Conservation (phyloP, 2,113 vertebrate species). For the Pteronura brasiliensis region DNA sequence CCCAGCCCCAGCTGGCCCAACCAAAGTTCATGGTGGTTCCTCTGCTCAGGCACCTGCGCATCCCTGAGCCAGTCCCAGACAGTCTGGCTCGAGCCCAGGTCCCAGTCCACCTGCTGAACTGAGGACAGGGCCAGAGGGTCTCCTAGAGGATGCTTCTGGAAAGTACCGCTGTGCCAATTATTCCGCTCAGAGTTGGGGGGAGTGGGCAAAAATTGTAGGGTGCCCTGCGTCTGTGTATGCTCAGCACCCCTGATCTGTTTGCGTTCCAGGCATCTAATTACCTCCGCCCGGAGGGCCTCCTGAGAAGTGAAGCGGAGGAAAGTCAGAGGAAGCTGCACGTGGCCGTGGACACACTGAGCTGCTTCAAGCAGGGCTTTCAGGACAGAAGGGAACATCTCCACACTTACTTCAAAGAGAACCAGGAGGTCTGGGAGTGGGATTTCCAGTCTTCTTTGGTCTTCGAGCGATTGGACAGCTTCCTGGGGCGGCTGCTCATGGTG, state of each 20-base stretch:
- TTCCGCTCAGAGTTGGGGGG: neutral
- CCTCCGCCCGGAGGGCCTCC: constrained; percentile 89
- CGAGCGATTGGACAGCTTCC: constrained; percentile 85
- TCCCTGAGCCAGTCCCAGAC: neutral
- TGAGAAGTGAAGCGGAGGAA: constrained; percentile 90
- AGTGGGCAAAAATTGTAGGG: neutral
- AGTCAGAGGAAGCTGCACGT: constrained; percentile 86
- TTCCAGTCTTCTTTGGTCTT: constrained; percentile 88
- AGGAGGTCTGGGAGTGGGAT: constrained; percentile 85
- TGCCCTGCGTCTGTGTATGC: too few relatives aligned
- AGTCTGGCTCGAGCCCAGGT: neutral
- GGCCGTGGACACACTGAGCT: constrained; percentile 81
- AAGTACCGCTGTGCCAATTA: neutral
- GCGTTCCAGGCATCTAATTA: constrained; percentile 84
- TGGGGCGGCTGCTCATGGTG: constrained; percentile 82
- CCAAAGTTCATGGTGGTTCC: neutral
- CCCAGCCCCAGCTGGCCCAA: neutral
- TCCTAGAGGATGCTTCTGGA: neutral
- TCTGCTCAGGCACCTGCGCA: neutral
- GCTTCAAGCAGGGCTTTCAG: constrained; percentile 85
- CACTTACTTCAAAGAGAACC: constrained; percentile 82
- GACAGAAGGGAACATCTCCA: constrained; percentile 83
- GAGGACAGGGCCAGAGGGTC: neutral
- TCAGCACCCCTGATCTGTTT: neutral
- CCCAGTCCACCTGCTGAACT: neutral